Evolutionary conservation across 2,113 vertebrate species (phyloP), one percentile per base, ranked within the genome.

Genomic region (Desmodus rotundus): DNA sequence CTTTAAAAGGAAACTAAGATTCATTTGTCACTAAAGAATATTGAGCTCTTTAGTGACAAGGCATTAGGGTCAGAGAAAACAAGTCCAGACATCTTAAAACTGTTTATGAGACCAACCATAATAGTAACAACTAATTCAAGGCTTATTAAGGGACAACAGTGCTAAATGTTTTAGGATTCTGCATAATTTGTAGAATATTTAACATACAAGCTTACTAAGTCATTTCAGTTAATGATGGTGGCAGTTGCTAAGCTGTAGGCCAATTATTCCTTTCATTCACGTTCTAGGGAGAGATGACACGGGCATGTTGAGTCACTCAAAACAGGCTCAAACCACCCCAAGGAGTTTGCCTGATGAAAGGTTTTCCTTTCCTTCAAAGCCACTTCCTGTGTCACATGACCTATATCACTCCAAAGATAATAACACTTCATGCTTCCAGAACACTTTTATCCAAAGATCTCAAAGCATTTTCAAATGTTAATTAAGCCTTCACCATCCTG

Each of bases 361-460:
- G 97, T 91, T 97, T 97, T 94, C 86, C 94, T 96, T 96, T 86
- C 93, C 96, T 97, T 98, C 97, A 98, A 96, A 98, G 97, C 91
- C 97, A 97, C 91, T 97, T 97, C 97, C 97, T 97, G 95, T 97
- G 93, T 97, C 97, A 97, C 96, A 77, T 97, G 96, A 96, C 97
- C 96, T 96, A 2, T 97, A 97, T 97, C 96, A 95, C 95, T 94
- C 86, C 68, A 80, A 91, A 97, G 96, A 98, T 97, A 98, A 98
- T 98, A 97, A 97, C 96, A 97, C 94, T 97, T 96, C 94, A 96
- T 92, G 93, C 87, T 97, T 93, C 88, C 95, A 96, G 95, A 96
- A 91, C 83, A 95, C 93, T 96, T 97, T 97, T 97, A 97, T 98
- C 97, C 96, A 96, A 97, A 96, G 95, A 97, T 97, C 95, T 97